These are phyloP conservation scores for Microtus californicus DNA, from an alignment of 2,797 vertebrate species.

Conservation along the genomic window DNA sequence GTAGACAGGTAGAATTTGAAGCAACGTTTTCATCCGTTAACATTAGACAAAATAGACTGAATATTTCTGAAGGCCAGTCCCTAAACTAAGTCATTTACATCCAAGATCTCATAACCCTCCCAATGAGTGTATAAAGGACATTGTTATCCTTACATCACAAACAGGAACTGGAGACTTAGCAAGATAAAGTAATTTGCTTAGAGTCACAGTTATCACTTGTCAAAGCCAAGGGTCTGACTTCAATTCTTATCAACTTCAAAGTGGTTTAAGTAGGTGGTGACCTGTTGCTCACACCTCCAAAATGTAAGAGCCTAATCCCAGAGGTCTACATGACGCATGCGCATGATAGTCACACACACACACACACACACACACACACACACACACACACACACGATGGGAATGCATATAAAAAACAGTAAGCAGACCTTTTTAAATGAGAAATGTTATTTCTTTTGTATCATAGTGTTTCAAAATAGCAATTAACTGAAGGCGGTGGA, in stretches of 20 bases:
- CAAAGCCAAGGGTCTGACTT: conserved; percentile 45
- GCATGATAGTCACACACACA: neutral
- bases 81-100: neutral
- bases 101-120: neutral
- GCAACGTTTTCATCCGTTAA: neutral
- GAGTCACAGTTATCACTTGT: neutral
- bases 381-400: neutral
- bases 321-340: neutral
- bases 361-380: no score
- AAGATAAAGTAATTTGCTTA: neutral
- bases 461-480: neutral
- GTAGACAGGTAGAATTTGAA: neutral
- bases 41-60: neutral
- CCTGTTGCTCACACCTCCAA: neutral
- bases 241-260: neutral
- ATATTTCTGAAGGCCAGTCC: neutral
- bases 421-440: neutral
- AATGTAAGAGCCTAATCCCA: neutral
- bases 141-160: neutral
- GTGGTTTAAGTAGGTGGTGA: neutral
- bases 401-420: neutral
- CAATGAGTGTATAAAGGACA: conserved; percentile 2
- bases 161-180: conserved; percentile 23
- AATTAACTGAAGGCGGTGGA: neutral
- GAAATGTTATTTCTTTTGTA: conserved; percentile 44